A percentile compares a stretch with the other conserved stretches of the same genome.
Evolutionary conservation across 1,140 invertebrate species (phyloP).

Genomic region (Arctopsyche grandis): DNA sequence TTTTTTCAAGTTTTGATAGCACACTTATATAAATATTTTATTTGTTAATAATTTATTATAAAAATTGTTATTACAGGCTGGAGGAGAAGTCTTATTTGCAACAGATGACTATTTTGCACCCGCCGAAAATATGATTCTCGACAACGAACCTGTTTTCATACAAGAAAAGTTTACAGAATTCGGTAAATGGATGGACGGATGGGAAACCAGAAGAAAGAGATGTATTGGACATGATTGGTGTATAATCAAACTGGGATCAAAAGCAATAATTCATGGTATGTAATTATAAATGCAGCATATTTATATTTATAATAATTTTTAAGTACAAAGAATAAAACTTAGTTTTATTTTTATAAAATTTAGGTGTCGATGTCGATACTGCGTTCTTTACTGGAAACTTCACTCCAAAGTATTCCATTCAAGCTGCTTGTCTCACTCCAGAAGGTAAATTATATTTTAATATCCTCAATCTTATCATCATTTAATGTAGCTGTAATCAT

Average conservation of each 20-base stretch:
- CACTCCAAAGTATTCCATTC: constrained; percentile 72
- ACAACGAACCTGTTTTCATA: constrained; percentile 69
- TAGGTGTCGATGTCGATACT: constrained; percentile 71
- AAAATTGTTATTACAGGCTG: constrained; percentile 61
- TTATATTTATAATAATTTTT: neutral
- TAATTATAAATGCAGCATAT: no score
- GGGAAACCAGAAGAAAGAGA: constrained; percentile 74
- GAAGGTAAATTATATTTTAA: constrained; percentile 61
- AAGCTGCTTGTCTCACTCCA: constrained; percentile 67
- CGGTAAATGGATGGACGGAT: constrained; percentile 80
- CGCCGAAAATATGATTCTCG: constrained; percentile 72
- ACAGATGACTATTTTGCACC: constrained; percentile 77
- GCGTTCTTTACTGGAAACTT: constrained; percentile 76
- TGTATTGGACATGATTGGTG: constrained; percentile 74
- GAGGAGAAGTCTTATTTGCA: constrained; percentile 71
- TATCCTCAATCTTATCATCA: neutral
- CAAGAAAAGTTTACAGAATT: constrained; percentile 71
- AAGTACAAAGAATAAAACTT: no score
- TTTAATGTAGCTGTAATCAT: no score
- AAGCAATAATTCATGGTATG: constrained; percentile 68
- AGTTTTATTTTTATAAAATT: constrained; percentile 18
- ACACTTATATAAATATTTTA: no score
- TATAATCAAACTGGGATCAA: constrained; percentile 69
- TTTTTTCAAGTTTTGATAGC: no score
- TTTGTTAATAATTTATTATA: neutral